Conservation (phyloP, 2,113 vertebrate genomes). For the Pelobates fuscus region DNA sequence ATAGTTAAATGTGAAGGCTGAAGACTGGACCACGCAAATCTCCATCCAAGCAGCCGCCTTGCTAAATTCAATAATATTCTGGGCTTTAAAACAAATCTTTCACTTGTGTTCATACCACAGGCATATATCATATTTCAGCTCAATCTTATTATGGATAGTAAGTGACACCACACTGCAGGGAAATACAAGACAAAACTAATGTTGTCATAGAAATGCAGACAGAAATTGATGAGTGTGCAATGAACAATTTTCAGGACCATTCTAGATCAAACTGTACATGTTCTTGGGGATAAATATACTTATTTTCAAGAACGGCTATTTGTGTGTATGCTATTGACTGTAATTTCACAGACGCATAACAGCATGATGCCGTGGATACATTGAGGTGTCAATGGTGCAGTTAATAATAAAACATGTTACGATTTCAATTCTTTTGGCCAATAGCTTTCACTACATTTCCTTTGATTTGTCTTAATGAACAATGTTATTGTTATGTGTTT, state of each 20-base stretch:
- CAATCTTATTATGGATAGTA: constrained; percentile 21
- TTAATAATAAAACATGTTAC: constrained; percentile 17
- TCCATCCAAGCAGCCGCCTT: constrained; percentile 1
- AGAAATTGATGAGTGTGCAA: constrained; percentile 10
- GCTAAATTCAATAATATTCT: constrained; percentile 19
- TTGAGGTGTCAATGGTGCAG: background rate
- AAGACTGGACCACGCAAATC: background rate
- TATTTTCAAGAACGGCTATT: background rate
- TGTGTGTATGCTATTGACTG: background rate
- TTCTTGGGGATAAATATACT: background rate
- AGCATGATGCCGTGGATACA: background rate
- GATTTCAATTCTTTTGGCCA: too few species aligned
- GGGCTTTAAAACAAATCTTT: constrained; percentile 20
- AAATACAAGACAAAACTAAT: background rate
- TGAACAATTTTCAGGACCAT: background rate
- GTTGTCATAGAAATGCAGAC: constrained; percentile 27
- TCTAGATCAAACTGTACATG: constrained; percentile 1
- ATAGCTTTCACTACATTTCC: too few species aligned
- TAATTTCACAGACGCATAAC: background rate
- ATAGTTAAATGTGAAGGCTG: constrained; percentile 4
- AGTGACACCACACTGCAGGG: background rate
- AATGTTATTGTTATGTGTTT: too few species aligned
- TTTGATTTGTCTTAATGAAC: too few species aligned
- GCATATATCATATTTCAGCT: constrained; percentile 29
- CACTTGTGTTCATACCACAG: constrained; percentile 11